These are phyloP conservation scores for Bryconaethiops microstoma DNA, from an alignment of 2,797 vertebrate genomes.

Conservation along the genomic window DNA sequence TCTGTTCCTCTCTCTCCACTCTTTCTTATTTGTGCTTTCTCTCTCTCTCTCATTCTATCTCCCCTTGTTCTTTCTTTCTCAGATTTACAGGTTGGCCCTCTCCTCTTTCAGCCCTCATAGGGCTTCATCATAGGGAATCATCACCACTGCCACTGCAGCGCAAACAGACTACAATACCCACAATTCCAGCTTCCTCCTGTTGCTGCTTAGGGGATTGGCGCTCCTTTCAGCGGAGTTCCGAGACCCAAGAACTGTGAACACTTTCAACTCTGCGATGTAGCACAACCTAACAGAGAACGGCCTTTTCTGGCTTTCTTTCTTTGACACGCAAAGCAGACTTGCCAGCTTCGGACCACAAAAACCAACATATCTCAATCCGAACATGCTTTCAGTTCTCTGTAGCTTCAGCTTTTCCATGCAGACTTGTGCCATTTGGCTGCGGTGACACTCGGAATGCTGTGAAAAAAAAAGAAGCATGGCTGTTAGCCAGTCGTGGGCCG, in stretches of 20 bases:
- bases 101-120: constrained; percentile 67
- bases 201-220: constrained; percentile 34
- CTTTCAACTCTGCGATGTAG: constrained; percentile 52
- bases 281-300: constrained; percentile 47
- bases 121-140: constrained; percentile 66
- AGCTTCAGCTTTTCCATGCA: constrained; percentile 32
- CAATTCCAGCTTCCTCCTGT: constrained; percentile 50
- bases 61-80: constrained; percentile 9
- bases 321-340: constrained; percentile 35
- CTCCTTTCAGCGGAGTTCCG: constrained; percentile 43
- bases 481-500: constrained; percentile 27
- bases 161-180: constrained; percentile 56
- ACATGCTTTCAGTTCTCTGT: constrained; percentile 35
- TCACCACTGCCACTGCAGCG: constrained; percentile 49
- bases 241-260: constrained; percentile 55
- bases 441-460: constrained; percentile 49
- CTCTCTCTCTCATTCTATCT: neutral
- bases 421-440: constrained; percentile 44
- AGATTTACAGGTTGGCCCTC: constrained; percentile 62
- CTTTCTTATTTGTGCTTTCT: neutral
- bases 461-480: constrained; percentile 46
- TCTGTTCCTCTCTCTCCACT: neutral
- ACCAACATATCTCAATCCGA: constrained; percentile 8
- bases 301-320: constrained; percentile 29
- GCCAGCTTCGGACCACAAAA: constrained; percentile 26